These are phyloP conservation scores for Agrochola macilenta DNA, from an alignment of 2,888 invertebrate genomes.

Conservation along the genomic window DNA sequence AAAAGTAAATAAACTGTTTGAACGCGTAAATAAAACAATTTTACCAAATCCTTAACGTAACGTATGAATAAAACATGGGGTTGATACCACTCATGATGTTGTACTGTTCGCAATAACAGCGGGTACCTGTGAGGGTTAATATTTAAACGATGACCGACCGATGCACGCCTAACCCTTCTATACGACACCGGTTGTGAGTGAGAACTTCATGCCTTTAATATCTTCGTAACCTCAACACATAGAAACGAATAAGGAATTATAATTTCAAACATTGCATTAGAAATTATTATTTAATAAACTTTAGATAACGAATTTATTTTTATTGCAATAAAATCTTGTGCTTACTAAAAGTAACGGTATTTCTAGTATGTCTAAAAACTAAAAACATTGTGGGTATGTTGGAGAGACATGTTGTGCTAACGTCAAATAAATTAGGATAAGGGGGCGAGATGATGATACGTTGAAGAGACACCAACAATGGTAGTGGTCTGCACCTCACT, in stretches of 20 bases:
- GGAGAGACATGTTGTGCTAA: too few species aligned
- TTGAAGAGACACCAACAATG: not conserved
- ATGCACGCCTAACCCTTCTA: conserved; percentile 32
- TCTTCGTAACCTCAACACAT: conserved; percentile 12
- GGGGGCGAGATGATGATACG: not conserved
- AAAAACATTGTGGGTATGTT: not conserved
- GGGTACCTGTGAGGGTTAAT: conserved; percentile 52
- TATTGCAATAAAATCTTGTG: not conserved
- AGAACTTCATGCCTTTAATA: conserved; percentile 1
- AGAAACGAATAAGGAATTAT: not conserved
- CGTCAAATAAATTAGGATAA: not conserved
- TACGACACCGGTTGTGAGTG: conserved; percentile 2
- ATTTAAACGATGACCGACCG: conserved; percentile 58
- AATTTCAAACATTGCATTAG: too few species aligned
- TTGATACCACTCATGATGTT: conserved; percentile 62
- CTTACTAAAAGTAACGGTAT: too few species aligned
- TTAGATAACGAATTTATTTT: not conserved
- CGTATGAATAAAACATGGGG: conserved; percentile 62
- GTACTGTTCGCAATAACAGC: conserved; percentile 56
- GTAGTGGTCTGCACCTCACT: not conserved
- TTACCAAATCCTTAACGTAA: conserved; percentile 56
- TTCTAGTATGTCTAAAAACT: not conserved
- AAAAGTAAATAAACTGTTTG: conserved; percentile 55
- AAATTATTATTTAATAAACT: not conserved
- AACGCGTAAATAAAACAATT: conserved; percentile 62